Evolutionary conservation across 2,888 invertebrate species (phyloP), one percentile per base, ranked within the genome.

Genomic region (Spodoptera littoralis): DNA sequence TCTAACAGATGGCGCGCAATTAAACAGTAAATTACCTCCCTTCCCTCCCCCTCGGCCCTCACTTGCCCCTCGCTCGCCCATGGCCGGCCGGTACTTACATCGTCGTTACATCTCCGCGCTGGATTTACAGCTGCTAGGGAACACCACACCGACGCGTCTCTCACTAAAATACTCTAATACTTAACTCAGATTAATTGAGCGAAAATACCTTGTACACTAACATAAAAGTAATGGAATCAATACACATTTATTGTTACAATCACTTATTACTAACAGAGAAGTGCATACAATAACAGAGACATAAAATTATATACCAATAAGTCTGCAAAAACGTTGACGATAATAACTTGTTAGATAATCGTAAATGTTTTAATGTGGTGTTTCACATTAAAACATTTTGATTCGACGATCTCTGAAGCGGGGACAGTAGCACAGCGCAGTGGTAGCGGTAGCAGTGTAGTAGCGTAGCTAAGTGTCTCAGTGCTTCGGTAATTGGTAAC

Each of bases 1-100:
- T 80, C 84, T 89, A 85, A 90, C 84, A 89, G 88, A 90, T 90
- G 87, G 88, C 83, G 84, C 72, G 82, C 86, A 90, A 91, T 90
- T 90, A 90, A 86, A 87, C 85, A 78, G 76, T 88, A 86, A 87
- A 88, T 88, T 82, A 83, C 79, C 75, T 72, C 67, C 41, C 63
- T 53, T 65, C 54, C 49, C 65, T 51, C 45, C 45, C 53, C 59
- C 52, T 27, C 46, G 27, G 58, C 60, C 61, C 52, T 11, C 36
- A 8, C 53, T 30, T 4, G 24, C 36, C 36, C 12, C 46, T 50
- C 30, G n/a, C 46, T 13, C 43, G 45, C 30, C 18, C 36, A 36
- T 47, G 48, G 41, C 65, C 63, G 59, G 47, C 41, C 71, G 65
- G 82, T 89, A 88, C 88, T 89, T 90, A 90, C 86, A 84, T 68